phyloP scores from a whole-genome alignment of 2,888 invertebrate genomes.

The Drosophila parthenogenetica region DNA sequence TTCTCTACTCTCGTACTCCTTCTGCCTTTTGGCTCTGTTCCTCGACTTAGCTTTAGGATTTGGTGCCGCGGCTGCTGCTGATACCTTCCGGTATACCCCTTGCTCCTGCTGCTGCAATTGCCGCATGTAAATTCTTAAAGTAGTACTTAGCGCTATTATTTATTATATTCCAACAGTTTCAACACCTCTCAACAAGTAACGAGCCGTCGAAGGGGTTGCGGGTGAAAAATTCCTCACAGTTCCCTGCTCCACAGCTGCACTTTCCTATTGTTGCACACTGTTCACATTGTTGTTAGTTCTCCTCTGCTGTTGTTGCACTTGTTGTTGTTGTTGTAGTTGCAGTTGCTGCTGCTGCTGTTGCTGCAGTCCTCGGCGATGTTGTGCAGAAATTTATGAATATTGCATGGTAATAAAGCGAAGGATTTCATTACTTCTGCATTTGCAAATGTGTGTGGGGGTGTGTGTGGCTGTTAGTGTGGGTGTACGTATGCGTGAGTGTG shows the following conservation, averaged over 20 bases:
- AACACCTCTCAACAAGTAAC: conserved; percentile 83
- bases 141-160: conserved; percentile 83
- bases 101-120: conserved; percentile 70
- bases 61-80: conserved; percentile 57
- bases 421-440: conserved; percentile 73
- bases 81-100: neutral
- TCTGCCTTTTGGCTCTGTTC: conserved; percentile 10
- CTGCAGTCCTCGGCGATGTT: conserved; percentile 63
- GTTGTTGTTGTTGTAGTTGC: conserved; percentile 24
- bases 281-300: conserved; percentile 52
- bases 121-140: conserved; percentile 83
- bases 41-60: conserved; percentile 62
- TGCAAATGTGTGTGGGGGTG: conserved; percentile 30
- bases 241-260: conserved; percentile 36
- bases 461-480: conserved; percentile 5
- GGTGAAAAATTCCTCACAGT: conserved; percentile 9
- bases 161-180: conserved; percentile 83
- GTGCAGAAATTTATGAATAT: conserved; percentile 79
- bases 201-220: conserved; percentile 20
- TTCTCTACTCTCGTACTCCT: neutral
- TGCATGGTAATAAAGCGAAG: conserved; percentile 74
- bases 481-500: conserved; percentile 8
- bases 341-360: conserved; percentile 38
- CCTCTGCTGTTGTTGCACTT: conserved; percentile 16
- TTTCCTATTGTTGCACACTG: conserved; percentile 53